Evolutionary conservation across 2,113 vertebrate genomes (phyloP), one percentile per base, ranked within the genome.

Genomic region (human (Homo sapiens)): DNA sequence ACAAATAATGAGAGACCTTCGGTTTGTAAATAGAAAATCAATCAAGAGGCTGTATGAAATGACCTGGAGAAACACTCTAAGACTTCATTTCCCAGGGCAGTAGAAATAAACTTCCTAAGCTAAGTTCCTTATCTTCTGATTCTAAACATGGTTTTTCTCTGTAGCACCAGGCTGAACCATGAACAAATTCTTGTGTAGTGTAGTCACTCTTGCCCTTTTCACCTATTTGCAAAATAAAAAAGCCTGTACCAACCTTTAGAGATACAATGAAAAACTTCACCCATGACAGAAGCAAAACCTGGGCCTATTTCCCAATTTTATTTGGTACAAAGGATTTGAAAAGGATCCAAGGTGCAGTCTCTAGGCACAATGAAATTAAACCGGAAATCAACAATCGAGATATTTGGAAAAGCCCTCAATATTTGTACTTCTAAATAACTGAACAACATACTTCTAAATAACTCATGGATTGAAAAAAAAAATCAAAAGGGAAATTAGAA

Each of bases 361-460:
- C 38, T 91, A 45, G 48, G 38, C 57, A 92, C 25, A 59, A n/a
- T 70, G 32, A 43, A 93, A 92, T 96, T 89, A 86, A 75, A 90
- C 5, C 45, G 50, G 48, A 80, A 61, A 81, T 93, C 38, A 43
- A 5, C 73, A 85, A 82, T 16, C 35, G 66, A 80, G 1, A 23
- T 52, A 89, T 38, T 8, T 50, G 73, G 16, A 89, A 88, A 89
- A 52, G 55, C 50, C 32, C 40, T 68, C 75, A 92, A 79, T 85
- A 81, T 30, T 3, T 70, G 48, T 40, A 89, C 20, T 80, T 30
- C 61, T 64, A 64, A 14, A 64, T 30, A 30, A 64, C 61, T 64
- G 30, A 14, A 64, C 13, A 30, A 64, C 5, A 6, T 14, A 64
- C 30, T 64, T 80, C 6, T 52, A 72, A 96, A 43, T 72, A 92